Evolutionary conservation across 2,797 vertebrate species (phyloP).

Genomic region (Fistularia tabacaria): DNA sequence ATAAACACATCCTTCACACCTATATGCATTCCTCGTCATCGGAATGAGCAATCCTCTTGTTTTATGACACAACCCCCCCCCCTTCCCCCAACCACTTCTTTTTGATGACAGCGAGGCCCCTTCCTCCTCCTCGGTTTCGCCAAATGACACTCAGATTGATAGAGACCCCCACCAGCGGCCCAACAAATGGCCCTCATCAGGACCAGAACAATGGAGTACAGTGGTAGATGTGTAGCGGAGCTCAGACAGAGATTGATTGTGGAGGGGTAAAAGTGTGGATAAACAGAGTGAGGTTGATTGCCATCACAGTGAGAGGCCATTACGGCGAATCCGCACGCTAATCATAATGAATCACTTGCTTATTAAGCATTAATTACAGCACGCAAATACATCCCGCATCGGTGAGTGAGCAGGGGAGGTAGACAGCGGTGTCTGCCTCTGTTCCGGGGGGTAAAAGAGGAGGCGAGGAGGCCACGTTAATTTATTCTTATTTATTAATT

Average conservation of each 20-base stretch:
- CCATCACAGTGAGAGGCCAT: slow-evolving; percentile 77
- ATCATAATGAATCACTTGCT: slow-evolving; percentile 87
- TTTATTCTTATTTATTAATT: slow-evolving; percentile 85
- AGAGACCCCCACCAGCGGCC: slow-evolving; percentile 57
- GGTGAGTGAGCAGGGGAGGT: slow-evolving; percentile 52
- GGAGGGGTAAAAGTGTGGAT: slow-evolving; percentile 61
- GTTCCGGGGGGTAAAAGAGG: slow-evolving; percentile 46
- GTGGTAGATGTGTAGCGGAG: slow-evolving; percentile 63
- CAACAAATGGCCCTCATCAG: slow-evolving; percentile 71
- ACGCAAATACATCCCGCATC: slow-evolving; percentile 76
- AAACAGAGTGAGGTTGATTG: slow-evolving; percentile 79
- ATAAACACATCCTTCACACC: slow-evolving; percentile 42
- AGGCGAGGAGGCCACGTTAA: slow-evolving; percentile 73
- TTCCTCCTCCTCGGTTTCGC: slow-evolving; percentile 38
- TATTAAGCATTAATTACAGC: slow-evolving; percentile 83
- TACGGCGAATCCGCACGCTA: slow-evolving; percentile 74
- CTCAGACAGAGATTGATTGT: slow-evolving; percentile 76
- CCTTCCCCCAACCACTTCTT: neutral
- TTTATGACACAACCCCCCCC: slow-evolving; percentile 34
- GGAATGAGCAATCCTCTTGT: slow-evolving; percentile 43
- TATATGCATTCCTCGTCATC: slow-evolving; percentile 26
- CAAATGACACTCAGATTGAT: slow-evolving; percentile 75
- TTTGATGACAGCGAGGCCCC: slow-evolving; percentile 53
- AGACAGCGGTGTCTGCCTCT: slow-evolving; percentile 50
- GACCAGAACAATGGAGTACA: slow-evolving; percentile 65